Conservation (phyloP, 2,797 vertebrate species). For the Chloroceryle inda region DNA sequence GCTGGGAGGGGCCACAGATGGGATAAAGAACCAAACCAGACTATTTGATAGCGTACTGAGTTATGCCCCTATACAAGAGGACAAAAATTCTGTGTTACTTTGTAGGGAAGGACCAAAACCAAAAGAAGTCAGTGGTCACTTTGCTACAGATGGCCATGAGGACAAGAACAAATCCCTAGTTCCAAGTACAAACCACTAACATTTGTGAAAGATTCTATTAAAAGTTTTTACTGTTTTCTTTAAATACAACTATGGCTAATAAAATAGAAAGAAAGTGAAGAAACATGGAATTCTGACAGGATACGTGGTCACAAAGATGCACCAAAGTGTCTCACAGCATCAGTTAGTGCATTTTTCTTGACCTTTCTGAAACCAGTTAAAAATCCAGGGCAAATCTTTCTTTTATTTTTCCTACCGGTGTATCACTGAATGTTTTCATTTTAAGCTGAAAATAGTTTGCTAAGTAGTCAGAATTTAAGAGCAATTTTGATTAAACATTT, state of each 20-base stretch:
- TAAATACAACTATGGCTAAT: neutral
- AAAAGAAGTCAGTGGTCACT: neutral
- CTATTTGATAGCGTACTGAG: no score
- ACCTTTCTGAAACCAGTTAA: neutral
- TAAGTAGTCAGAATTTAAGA: conserved; percentile 74
- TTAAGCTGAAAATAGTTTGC: conserved; percentile 64
- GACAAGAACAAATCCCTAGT: neutral
- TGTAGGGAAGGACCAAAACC: neutral
- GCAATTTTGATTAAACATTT: conserved; percentile 74
- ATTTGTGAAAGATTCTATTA: neutral
- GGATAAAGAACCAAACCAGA: no score
- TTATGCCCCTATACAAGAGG: no score
- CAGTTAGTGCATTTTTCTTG: neutral
- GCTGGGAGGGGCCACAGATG: no score
- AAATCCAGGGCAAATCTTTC: neutral
- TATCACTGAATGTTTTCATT: conserved; percentile 59
- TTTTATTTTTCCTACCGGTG: conserved; percentile 22
- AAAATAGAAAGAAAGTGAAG: neutral
- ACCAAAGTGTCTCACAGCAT: neutral
- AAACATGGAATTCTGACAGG: neutral
- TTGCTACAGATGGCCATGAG: neutral
- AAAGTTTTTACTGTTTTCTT: neutral
- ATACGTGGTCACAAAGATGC: neutral
- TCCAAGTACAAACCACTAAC: neutral
- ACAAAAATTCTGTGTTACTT: neutral